These are phyloP conservation scores for Hyphantria cunea DNA, from an alignment of 1,140 invertebrate species.

Conservation along the genomic window DNA sequence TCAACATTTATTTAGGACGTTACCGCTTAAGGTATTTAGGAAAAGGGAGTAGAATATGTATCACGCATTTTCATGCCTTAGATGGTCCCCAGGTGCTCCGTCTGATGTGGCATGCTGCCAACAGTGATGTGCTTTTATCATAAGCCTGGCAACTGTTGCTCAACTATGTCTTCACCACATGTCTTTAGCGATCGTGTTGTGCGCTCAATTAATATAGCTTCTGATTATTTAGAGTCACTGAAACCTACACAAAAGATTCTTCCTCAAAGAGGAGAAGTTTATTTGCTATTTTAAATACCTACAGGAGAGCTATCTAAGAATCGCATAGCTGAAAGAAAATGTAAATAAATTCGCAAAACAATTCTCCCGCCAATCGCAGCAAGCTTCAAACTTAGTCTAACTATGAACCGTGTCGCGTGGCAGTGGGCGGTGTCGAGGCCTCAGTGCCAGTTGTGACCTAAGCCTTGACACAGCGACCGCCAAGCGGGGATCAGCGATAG, in stretches of 20 bases:
- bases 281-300: not conserved
- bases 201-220: not conserved
- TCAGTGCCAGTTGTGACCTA: constrained; percentile 20
- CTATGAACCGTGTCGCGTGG: not conserved
- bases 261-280: not conserved
- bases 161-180: constrained; percentile 11
- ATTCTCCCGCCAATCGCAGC: constrained; percentile 36
- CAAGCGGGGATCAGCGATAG: not conserved
- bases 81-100: constrained; percentile 4
- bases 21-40: not conserved
- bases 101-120: constrained; percentile 13
- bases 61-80: constrained; percentile 6
- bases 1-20: too few species aligned
- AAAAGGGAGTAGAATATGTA: constrained; percentile 3
- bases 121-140: constrained; percentile 17
- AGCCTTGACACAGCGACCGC: constrained; percentile 7
- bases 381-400: constrained; percentile 27
- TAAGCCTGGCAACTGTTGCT: constrained; percentile 24
- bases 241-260: not conserved
- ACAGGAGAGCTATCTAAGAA: constrained; percentile 15
- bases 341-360: constrained; percentile 43
- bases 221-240: not conserved
- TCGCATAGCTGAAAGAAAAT: constrained; percentile 22
- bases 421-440: constrained; percentile 20
- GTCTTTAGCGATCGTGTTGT: not conserved